Percentiles rank a stretch among this genome's conserved stretches.
phyloP scores from a whole-genome alignment of 1,140 invertebrate genomes.

The Heliconius nattereri region DNA sequence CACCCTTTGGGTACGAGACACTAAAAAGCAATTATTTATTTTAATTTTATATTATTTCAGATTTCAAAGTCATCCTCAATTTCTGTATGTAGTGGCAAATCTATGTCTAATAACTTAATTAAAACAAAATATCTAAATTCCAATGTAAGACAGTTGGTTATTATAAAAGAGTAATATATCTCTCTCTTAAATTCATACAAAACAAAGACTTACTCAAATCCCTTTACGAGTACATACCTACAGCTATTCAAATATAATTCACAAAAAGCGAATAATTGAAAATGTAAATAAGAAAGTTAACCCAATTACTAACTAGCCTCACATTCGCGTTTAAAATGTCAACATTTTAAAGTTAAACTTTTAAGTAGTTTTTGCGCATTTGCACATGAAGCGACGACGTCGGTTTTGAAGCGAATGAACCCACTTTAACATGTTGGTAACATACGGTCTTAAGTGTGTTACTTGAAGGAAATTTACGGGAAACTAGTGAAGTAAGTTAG shows the following conservation, averaged over 20 bases:
- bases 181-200: too few relatives aligned
- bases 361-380: constrained; percentile 20
- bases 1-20: too few relatives aligned
- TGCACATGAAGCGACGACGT: constrained; percentile 13
- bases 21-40: too few relatives aligned
- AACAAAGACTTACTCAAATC: too few relatives aligned
- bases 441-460: constrained; percentile 16
- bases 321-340: constrained; percentile 11
- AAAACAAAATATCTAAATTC: too few relatives aligned
- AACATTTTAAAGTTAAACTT: constrained; percentile 16
- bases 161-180: too few relatives aligned
- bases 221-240: background rate
- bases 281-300: constrained; percentile 6
- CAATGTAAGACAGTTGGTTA: too few relatives aligned
- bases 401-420: constrained; percentile 9
- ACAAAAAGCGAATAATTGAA: background rate
- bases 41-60: too few relatives aligned
- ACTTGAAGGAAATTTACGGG: constrained; percentile 20
- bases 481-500: constrained; percentile 15
- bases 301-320: constrained; percentile 12
- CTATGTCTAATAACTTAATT: too few relatives aligned
- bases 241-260: background rate
- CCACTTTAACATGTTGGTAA: constrained; percentile 18
- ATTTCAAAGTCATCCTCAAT: too few relatives aligned
- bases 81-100: too few relatives aligned